Base-by-base conservation (phyloP, 2,797 vertebrate genomes). In the Tiaroga cobitis region DNA sequence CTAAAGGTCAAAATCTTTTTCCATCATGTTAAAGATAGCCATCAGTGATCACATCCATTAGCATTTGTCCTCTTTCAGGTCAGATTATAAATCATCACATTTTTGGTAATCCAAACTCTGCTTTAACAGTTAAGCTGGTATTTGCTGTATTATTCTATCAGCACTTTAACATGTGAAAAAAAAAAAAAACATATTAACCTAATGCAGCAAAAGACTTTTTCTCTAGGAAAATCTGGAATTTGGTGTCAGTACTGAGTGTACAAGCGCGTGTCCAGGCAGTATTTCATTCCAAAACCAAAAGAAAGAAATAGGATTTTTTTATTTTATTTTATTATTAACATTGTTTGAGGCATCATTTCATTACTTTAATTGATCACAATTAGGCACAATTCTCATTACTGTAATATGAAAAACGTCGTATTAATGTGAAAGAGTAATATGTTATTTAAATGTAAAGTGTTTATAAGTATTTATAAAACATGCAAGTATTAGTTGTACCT, bases 1-100 rank as follows among this genome's bases (percentile, higher is more conserved):
- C 8, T 80, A 80, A 86, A 87, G 89, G 84, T 88, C 78, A 87
- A 86, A 84, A 56, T 41, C 83, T 69, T 51, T 87, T 72, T 73
- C 51, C 51, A 46, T 84, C 59, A 77, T 29, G 68, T 85, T 81
- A 29, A 29, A 65, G 18, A 37, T 51, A 46, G 26, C 24, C 79
- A 79, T 56, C 68, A 29, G 5, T 32, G 32, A 75, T 85, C 34
- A 26, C 37, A 10, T 54, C 56, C 34, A 63, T 75, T 74, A 69
- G 13, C 9, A n/a, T 68, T 88, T 80, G 56, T 49, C 51, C 67
- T 34, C 34, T 65, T 81, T 82, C 21, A 54, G 39, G 15, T 34
- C 63, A 70, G 59, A 84, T 67, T 70, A 77, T 59, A 78, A 84
- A 19, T 37, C 74, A 32, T 84, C 65, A 70, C 49, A 84, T 84